These are phyloP conservation scores for Tortrix viridana DNA, from an alignment of 2,888 invertebrate genomes.

Conservation along the genomic window DNA sequence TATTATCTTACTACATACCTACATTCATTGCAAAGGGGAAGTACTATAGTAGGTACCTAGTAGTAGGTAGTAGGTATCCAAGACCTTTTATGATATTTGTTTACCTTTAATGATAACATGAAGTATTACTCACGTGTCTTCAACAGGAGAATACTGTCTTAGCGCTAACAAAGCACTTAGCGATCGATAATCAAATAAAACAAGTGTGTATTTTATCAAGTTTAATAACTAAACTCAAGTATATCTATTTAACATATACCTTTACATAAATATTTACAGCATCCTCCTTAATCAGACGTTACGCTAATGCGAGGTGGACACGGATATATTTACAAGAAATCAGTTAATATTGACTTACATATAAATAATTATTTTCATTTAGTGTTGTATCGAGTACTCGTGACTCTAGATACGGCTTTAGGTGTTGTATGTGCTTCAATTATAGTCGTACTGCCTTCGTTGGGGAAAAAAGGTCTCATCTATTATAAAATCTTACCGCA, in stretches of 20 bases:
- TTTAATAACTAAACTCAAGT: slow-evolving; percentile 53
- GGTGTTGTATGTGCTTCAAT: slow-evolving; percentile 29
- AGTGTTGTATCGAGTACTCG: slow-evolving; percentile 22
- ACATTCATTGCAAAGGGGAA: too few species aligned
- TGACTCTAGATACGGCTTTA: slow-evolving; percentile 34
- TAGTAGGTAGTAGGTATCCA: too few species aligned
- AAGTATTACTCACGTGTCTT: slow-evolving; percentile 1
- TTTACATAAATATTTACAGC: slow-evolving; percentile 59
- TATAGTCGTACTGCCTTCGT: slow-evolving; percentile 19
- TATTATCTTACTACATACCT: too few species aligned
- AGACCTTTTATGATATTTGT: not conserved
- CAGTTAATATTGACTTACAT: slow-evolving; percentile 44
- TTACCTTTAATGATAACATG: slow-evolving; percentile 2
- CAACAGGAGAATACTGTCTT: not conserved
- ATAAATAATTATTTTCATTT: slow-evolving; percentile 24
- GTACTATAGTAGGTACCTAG: too few species aligned
- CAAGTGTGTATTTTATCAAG: slow-evolving; percentile 44
- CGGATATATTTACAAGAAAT: slow-evolving; percentile 42
- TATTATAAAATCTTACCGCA: too few species aligned
- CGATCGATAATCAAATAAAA: slow-evolving; percentile 38
- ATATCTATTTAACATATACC: slow-evolving; percentile 42
- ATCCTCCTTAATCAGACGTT: slow-evolving; percentile 45
- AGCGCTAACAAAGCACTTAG: slow-evolving; percentile 7
- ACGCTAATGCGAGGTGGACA: slow-evolving; percentile 66
- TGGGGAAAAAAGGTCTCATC: too few species aligned